Conservation (phyloP, 2,113 vertebrate genomes). For the Notothenia coriiceps region DNA sequence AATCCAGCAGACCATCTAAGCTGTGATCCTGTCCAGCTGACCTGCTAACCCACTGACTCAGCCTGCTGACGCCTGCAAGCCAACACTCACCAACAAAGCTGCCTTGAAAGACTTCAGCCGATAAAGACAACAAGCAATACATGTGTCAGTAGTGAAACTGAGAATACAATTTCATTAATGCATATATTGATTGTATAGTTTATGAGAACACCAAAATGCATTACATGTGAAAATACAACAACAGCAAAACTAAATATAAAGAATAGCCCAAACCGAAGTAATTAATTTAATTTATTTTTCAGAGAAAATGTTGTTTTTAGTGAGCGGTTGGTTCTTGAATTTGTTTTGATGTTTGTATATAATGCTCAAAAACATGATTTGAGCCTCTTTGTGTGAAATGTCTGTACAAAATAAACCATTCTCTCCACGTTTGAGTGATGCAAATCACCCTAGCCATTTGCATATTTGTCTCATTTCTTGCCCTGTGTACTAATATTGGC, state of each 20-base stretch:
- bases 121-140: background rate
- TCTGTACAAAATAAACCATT: background rate
- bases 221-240: background rate
- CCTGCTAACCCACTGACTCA: slow-evolving; percentile 71
- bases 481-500: no score
- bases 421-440: no score
- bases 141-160: background rate
- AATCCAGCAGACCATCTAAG: slow-evolving; percentile 51
- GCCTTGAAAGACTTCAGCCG: slow-evolving; percentile 23
- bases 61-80: slow-evolving; percentile 35
- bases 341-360: background rate
- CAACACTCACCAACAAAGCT: slow-evolving; percentile 20
- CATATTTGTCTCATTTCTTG: no score
- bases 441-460: no score
- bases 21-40: slow-evolving; percentile 62
- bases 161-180: background rate
- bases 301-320: background rate
- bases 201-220: background rate
- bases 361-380: background rate
- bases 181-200: no score
- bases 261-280: background rate
- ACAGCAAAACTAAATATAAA: background rate
- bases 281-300: background rate
- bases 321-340: background rate
- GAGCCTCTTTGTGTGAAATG: background rate